Evolutionary conservation across 2,888 invertebrate genomes (phyloP).

Genomic region (Shargacucullia verbasci): DNA sequence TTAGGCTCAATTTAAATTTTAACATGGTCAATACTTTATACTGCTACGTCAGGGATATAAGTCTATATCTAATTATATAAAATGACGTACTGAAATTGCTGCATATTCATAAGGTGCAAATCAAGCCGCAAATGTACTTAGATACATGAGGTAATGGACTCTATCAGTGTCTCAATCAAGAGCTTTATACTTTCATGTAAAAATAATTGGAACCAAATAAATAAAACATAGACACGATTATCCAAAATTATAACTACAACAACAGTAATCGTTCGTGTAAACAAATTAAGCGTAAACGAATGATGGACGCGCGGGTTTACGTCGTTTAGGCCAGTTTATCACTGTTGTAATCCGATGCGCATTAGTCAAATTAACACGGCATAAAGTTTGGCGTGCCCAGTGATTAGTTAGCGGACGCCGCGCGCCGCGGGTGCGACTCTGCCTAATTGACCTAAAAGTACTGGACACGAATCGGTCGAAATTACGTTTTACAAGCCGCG

Average conservation of each 20-base stretch:
- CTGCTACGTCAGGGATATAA: too few species aligned
- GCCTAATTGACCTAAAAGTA: constrained; percentile 89
- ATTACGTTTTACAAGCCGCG: constrained; percentile 75
- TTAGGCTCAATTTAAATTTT: background rate
- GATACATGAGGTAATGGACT: too few species aligned
- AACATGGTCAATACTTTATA: too few species aligned
- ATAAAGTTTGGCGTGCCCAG: constrained; percentile 86
- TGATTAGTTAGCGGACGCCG: constrained; percentile 80
- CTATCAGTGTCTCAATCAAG: too few species aligned
- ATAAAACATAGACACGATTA: constrained; percentile 30
- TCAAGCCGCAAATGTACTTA: too few species aligned
- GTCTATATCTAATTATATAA: too few species aligned
- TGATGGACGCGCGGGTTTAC: constrained; percentile 71
- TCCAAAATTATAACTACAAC: constrained; percentile 42
- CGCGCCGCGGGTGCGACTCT: constrained; percentile 83
- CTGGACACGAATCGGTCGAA: constrained; percentile 87
- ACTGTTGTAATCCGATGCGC: constrained; percentile 80
- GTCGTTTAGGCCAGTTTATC: constrained; percentile 75
- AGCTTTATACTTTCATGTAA: too few species aligned
- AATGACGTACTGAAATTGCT: too few species aligned
- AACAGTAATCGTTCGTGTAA: constrained; percentile 65
- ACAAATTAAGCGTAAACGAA: constrained; percentile 72
- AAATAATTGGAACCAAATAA: constrained; percentile 1
- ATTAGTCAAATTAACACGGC: constrained; percentile 89
- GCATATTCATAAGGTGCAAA: too few species aligned